phyloP scores from a whole-genome alignment of 37 sponge, comb jelly and placozoan species.

The Oscarella lobularis region DNA sequence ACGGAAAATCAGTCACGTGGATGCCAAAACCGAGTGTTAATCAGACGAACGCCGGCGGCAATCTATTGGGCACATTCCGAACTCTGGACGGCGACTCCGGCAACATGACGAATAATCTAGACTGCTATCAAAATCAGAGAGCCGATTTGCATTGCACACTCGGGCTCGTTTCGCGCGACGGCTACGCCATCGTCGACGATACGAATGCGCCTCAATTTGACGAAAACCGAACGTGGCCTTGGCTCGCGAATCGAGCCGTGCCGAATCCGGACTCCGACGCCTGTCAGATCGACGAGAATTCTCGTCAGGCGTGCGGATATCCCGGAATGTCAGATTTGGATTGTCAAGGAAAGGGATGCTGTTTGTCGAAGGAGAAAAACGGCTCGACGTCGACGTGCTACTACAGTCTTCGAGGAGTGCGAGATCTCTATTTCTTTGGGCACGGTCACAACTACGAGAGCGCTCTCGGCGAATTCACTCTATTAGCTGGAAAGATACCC shows the following conservation, averaged over 20 bases:
- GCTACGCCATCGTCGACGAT: constrained; percentile 59
- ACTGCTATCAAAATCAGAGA: constrained; percentile 13
- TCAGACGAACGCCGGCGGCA: constrained; percentile 21
- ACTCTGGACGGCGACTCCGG: constrained; percentile 47
- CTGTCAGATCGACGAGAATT: constrained; percentile 6
- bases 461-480: constrained; percentile 46
- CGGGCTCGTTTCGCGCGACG: constrained; percentile 38
- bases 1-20: constrained; percentile 16
- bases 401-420: constrained; percentile 17
- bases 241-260: constrained; percentile 23
- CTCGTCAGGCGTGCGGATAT: constrained; percentile 34
- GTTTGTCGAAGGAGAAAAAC: constrained; percentile 17
- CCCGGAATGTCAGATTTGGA: constrained; percentile 22
- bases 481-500: constrained; percentile 44
- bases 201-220: constrained; percentile 43
- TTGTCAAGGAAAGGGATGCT: constrained; percentile 47
- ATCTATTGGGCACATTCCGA: constrained; percentile 36
- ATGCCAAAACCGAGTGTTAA: constrained; percentile 21
- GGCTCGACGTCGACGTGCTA: constrained; percentile 18
- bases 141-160: constrained; percentile 47
- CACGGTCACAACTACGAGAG: constrained; percentile 52
- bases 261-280: constrained; percentile 3
- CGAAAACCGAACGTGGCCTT: constrained; percentile 34
- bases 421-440: constrained; percentile 64
- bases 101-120: constrained; percentile 1